These are phyloP conservation scores for Zaprionus bogoriensis DNA, from an alignment of 2,888 invertebrate genomes.

Conservation along the genomic window DNA sequence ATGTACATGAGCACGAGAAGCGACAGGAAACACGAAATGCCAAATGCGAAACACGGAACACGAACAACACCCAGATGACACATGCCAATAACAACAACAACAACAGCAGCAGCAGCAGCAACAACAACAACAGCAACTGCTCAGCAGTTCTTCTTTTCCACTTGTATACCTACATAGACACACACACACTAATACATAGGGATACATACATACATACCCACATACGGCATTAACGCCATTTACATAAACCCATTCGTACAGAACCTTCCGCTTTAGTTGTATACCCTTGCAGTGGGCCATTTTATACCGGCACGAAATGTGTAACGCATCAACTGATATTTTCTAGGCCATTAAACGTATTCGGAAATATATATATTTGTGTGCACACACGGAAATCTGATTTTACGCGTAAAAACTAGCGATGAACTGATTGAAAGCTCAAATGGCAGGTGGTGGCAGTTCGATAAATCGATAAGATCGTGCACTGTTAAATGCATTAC, in stretches of 20 bases:
- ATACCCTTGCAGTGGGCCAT: constrained; percentile 2
- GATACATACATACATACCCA: neutral
- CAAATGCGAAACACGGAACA: constrained; percentile 17
- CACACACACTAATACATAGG: neutral
- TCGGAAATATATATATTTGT: neutral
- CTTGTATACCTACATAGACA: neutral
- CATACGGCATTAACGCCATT: neutral
- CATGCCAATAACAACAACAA: constrained; percentile 8
- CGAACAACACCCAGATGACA: constrained; percentile 29
- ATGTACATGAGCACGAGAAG: constrained; percentile 41
- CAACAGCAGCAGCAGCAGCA: constrained; percentile 7
- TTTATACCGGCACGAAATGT: neutral
- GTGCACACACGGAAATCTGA: neutral
- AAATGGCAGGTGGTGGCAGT: neutral
- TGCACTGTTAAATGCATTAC: neutral
- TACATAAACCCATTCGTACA: neutral
- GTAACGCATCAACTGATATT: neutral
- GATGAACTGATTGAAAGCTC: neutral
- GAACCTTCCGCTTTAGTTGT: neutral
- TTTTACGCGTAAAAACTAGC: neutral
- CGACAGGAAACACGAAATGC: constrained; percentile 27
- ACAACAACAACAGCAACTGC: neutral
- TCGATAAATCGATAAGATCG: neutral
- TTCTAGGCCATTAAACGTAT: neutral
- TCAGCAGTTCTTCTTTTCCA: neutral